A percentile compares a stretch with the other conserved stretches of the same genome.
Evolutionary conservation across 92 coral and sea anemone species (phyloP).

Genomic region (Phenganax stokvisi): DNA sequence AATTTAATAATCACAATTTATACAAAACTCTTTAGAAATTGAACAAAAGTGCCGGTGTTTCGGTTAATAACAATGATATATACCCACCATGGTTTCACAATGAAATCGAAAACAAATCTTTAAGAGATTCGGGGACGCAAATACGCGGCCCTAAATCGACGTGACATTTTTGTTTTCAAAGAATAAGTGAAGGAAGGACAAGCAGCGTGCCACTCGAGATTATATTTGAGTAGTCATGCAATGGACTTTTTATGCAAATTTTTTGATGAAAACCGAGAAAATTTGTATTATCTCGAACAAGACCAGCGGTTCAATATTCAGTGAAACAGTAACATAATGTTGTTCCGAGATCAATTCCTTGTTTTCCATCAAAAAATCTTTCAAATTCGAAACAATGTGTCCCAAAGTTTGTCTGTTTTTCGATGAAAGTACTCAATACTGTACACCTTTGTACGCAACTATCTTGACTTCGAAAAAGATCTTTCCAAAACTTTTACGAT

Average conservation of each 20-base stretch:
- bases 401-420: too few relatives aligned
- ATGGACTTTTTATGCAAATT: not conserved
- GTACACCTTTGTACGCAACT: too few relatives aligned
- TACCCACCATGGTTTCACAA: not conserved
- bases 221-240: slow-evolving; percentile 3
- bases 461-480: too few relatives aligned
- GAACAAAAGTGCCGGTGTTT: slow-evolving; percentile 24
- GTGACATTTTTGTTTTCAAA: slow-evolving; percentile 7
- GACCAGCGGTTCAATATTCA: too few relatives aligned
- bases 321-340: too few relatives aligned
- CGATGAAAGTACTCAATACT: too few relatives aligned
- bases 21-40: slow-evolving; percentile 34
- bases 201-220: not conserved
- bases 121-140: not conserved
- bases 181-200: not conserved
- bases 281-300: not conserved
- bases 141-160: not conserved
- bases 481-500: too few relatives aligned
- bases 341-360: too few relatives aligned
- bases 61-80: slow-evolving; percentile 11
- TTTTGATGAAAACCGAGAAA: not conserved
- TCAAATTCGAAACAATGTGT: too few relatives aligned
- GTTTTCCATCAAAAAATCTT: too few relatives aligned
- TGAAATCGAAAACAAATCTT: slow-evolving; percentile 3
- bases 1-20: slow-evolving; percentile 32